Conservation (phyloP, 2,797 vertebrate species). For the Crenichthys baileyi region DNA sequence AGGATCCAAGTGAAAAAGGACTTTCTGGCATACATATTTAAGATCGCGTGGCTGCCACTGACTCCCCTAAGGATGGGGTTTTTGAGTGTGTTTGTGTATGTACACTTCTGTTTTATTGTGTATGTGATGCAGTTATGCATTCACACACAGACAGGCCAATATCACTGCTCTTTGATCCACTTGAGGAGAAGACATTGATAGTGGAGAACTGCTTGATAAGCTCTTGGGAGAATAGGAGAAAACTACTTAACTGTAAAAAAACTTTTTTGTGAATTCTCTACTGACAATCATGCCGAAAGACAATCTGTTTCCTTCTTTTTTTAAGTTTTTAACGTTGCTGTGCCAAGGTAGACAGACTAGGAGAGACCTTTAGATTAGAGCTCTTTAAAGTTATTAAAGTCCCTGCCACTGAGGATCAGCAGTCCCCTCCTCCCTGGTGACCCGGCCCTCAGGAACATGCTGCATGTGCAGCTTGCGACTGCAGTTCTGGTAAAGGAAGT, state of each 20-base stretch:
- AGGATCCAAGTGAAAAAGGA: conserved; percentile 1
- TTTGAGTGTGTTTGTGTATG: conserved; percentile 63
- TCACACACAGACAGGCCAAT: conserved; percentile 37
- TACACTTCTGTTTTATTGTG: conserved; percentile 46
- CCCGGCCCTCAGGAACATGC: conserved; percentile 51
- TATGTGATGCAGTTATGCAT: conserved; percentile 56
- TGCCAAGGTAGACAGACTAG: conserved; percentile 32
- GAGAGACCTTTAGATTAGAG: conserved; percentile 14
- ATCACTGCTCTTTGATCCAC: conserved; percentile 35
- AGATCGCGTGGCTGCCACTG: conserved; percentile 29
- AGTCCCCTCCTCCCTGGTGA: conserved; percentile 37
- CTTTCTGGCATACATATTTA: conserved; percentile 19
- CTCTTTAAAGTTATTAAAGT: conserved; percentile 20
- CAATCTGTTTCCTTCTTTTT: conserved; percentile 56
- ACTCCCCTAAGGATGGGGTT: conserved; percentile 29
- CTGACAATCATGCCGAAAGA: conserved; percentile 73
- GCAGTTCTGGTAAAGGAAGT: conserved; percentile 51
- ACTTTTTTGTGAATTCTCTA: conserved; percentile 48
- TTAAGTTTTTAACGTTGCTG: conserved; percentile 19
- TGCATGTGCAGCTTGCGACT: conserved; percentile 42
- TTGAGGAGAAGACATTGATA: conserved; percentile 13
- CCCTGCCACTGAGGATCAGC: conserved; percentile 16
- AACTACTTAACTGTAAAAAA: conserved; percentile 41
- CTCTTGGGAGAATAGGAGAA: conserved; percentile 34
- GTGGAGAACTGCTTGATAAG: conserved; percentile 21